Percentiles rank a stretch among this genome's conserved stretches.
phyloP scores from a whole-genome alignment of 2,113 vertebrate species.

The Emydocephalus ijimae region DNA sequence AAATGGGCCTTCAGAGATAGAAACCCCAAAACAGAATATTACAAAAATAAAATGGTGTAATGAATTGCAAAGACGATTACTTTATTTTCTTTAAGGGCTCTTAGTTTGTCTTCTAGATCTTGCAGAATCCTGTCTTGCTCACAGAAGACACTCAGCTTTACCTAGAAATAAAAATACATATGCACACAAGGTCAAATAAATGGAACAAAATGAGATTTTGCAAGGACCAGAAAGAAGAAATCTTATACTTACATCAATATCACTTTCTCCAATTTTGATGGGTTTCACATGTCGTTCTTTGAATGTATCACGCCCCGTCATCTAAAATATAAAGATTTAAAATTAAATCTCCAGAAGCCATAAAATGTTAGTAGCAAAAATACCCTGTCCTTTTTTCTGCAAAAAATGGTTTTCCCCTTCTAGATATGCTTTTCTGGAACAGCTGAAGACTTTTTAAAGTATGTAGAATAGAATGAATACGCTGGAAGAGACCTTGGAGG shows the following conservation, averaged over 20 bases:
- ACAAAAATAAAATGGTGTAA: neutral
- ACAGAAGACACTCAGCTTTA: slow-evolving; percentile 92
- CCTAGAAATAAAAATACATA: slow-evolving; percentile 69
- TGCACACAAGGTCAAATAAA: neutral
- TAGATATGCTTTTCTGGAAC: neutral
- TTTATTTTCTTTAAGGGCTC: slow-evolving; percentile 94
- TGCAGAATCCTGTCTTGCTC: slow-evolving; percentile 96
- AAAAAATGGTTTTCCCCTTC: neutral
- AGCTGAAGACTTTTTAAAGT: neutral
- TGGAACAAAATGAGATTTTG: neutral
- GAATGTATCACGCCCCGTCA: slow-evolving; percentile 83
- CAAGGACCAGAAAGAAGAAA: neutral
- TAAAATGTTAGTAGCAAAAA: neutral
- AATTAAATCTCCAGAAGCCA: slow-evolving; percentile 30
- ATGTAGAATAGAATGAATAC: neutral
- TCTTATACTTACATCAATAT: slow-evolving; percentile 86
- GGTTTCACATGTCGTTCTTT: slow-evolving; percentile 84
- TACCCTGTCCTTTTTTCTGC: neutral
- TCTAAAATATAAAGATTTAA: slow-evolving; percentile 66
- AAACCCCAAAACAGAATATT: neutral
- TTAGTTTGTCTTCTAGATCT: slow-evolving; percentile 89
- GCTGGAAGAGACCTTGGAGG: too few relatives aligned
- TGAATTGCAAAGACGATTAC: slow-evolving; percentile 61
- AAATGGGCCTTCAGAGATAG: neutral
- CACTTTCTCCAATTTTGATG: slow-evolving; percentile 94